Evolutionary conservation across 2,113 vertebrate genomes (phyloP).

Genomic region (rabbit (Oryctolagus cuniculus)): mOryCun1.1 NC_091442.1:39563001-39563500

Average conservation of each 20-base stretch:
- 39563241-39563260: constrained; percentile 71
- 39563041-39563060: constrained; percentile 22
- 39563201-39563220: constrained; percentile 76
- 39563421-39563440: constrained; percentile 83
- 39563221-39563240: constrained; percentile 67
- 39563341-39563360: constrained; percentile 71
- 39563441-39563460: constrained; percentile 75
- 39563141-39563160: constrained; percentile 72
- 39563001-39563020: constrained; percentile 42
- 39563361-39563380: constrained; percentile 71
- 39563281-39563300: constrained; percentile 68
- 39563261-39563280: constrained; percentile 84
- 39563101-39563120: constrained; percentile 55
- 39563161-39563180: constrained; percentile 70
- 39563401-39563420: constrained; percentile 80
- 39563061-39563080: background rate
- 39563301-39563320: constrained; percentile 78
- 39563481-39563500: constrained; percentile 62
- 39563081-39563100: constrained; percentile 45
- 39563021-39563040: constrained; percentile 29
- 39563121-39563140: constrained; percentile 65
- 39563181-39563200: constrained; percentile 65
- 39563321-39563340: constrained; percentile 61
- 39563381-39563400: constrained; percentile 83
- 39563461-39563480: constrained; percentile 77